phyloP scores from a whole-genome alignment of 2,888 invertebrate genomes.

The Lamellibrachia columna region DNA sequence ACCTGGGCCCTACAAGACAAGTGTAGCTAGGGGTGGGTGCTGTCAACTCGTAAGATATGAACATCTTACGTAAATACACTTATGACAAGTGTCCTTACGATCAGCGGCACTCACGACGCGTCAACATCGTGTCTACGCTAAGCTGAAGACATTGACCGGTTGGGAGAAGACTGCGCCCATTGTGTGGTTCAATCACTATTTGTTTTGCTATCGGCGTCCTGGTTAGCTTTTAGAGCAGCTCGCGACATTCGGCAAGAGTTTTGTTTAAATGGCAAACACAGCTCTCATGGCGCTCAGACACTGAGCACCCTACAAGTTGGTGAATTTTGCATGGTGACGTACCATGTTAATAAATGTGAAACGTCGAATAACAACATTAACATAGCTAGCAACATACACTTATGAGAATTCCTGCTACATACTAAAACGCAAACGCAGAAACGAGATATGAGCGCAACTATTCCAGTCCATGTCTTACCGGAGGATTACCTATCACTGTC shows the following conservation, averaged over 20 bases:
- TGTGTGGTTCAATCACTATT: not conserved
- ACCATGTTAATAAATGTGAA: not conserved
- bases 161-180: not conserved
- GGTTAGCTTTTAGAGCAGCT: not conserved
- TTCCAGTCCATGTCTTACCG: not conserved
- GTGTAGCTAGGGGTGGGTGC: not conserved
- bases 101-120: not conserved
- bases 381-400: not conserved
- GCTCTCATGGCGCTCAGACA: not conserved
- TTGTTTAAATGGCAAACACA: not conserved
- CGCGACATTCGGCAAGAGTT: not conserved
- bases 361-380: not conserved
- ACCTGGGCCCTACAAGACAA: not conserved
- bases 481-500: not conserved
- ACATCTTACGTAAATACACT: conserved; percentile 16
- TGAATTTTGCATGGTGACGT: not conserved
- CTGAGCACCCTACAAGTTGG: not conserved
- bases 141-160: not conserved
- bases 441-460: not conserved
- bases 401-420: not conserved
- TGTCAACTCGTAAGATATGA: not conserved
- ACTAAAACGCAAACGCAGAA: not conserved
- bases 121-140: not conserved
- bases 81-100: not conserved
- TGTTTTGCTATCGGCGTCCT: not conserved